phyloP scores from a whole-genome alignment of 2,888 invertebrate species.

The Latrodectus hesperus region DNA sequence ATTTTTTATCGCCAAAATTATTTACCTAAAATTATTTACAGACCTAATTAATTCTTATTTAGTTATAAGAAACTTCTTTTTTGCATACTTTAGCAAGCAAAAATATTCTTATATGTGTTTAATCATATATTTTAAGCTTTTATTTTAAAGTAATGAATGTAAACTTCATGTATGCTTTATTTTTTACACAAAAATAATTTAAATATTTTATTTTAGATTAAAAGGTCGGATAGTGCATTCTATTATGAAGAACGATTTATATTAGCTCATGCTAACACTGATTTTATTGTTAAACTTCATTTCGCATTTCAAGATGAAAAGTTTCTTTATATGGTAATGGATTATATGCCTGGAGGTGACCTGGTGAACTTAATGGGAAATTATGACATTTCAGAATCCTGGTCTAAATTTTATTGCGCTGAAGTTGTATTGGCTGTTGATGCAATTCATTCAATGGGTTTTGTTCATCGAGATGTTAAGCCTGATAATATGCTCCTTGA shows the following conservation, averaged over 20 bases:
- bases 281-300: constrained; percentile 98
- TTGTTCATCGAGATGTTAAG: constrained; percentile 91
- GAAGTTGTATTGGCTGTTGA: constrained; percentile 98
- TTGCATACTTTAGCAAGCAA: no score
- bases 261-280: constrained; percentile 99
- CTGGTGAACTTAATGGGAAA: constrained; percentile 98
- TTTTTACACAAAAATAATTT: no score
- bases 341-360: constrained; percentile 99
- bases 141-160: no score
- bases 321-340: constrained; percentile 99
- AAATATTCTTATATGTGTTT: no score
- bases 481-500: constrained; percentile 99
- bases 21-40: no score
- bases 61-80: no score
- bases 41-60: no score
- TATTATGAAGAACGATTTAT: constrained; percentile 99
- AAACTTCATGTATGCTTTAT: no score
- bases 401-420: constrained; percentile 98
- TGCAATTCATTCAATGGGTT: constrained; percentile 98
- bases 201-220: constrained; percentile 79
- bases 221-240: constrained; percentile 98
- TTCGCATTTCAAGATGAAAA: constrained; percentile 99
- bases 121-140: no score
- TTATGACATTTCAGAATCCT: constrained; percentile 98
- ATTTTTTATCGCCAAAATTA: no score